phyloP scores from a whole-genome alignment of 2,797 vertebrate genomes.

The Ciconia nigra region DNA sequence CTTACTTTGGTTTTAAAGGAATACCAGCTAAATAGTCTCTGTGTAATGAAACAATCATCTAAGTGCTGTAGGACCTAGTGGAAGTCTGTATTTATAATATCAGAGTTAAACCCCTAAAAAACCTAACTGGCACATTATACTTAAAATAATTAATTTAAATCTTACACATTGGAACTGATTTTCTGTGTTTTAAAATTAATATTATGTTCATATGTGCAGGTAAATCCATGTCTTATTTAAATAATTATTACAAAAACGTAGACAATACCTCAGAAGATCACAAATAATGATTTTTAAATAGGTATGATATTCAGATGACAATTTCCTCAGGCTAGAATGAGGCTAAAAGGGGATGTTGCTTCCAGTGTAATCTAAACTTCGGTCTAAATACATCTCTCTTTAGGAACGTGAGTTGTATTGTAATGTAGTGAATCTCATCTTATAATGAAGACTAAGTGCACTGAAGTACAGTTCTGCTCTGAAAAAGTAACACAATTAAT shows the following conservation, averaged over 20 bases:
- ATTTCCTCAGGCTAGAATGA: background rate
- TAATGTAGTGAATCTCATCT: background rate
- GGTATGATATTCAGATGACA: background rate
- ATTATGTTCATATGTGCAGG: slow-evolving; percentile 15
- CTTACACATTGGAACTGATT: slow-evolving; percentile 5
- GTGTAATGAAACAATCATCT: background rate
- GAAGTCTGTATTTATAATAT: background rate
- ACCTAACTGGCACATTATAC: slow-evolving; percentile 30
- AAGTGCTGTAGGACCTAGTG: background rate
- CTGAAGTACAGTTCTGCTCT: background rate
- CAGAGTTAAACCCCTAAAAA: slow-evolving; percentile 24
- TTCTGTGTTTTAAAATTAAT: slow-evolving; percentile 37
- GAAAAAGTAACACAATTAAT: background rate
- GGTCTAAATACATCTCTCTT: background rate
- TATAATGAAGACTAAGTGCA: background rate
- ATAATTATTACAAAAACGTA: background rate
- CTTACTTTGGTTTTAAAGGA: background rate
- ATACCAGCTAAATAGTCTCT: background rate
- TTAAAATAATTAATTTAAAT: slow-evolving; percentile 44
- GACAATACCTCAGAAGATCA: background rate
- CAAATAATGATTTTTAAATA: background rate
- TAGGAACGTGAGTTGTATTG: background rate
- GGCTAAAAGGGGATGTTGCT: background rate
- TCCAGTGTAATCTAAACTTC: background rate
- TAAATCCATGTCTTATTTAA: background rate